Percentiles rank a stretch among this genome's conserved stretches.
Conservation (phyloP, 1,140 invertebrate genomes). For the Galendromus occidentalis region DNA sequence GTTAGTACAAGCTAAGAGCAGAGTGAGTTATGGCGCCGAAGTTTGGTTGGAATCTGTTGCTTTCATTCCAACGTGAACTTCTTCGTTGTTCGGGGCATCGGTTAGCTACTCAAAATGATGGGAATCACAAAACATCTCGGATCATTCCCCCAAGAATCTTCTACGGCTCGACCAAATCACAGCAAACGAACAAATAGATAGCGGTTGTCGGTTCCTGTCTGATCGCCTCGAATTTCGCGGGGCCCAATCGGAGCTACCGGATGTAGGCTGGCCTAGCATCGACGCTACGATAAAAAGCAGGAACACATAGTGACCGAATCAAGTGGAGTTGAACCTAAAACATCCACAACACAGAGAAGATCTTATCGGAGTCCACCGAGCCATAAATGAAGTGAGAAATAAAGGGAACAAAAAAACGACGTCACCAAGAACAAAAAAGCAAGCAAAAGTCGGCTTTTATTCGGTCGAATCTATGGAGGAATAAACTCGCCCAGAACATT, state of each 20-base stretch:
- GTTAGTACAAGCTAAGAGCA: neutral
- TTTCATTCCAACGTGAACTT: neutral
- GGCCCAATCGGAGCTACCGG: neutral
- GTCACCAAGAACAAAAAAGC: too few species aligned
- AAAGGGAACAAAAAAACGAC: too few species aligned
- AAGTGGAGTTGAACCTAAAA: neutral
- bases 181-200: neutral
- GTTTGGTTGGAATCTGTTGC: neutral
- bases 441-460: too few species aligned
- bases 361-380: neutral
- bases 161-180: neutral
- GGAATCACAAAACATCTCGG: neutral
- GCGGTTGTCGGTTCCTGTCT: neutral
- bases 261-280: neutral
- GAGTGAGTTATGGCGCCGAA: neutral
- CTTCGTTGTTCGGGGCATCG: neutral
- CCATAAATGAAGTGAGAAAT: too few species aligned
- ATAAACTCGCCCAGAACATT: too few species aligned
- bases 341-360: neutral
- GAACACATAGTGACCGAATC: neutral
- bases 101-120: neutral
- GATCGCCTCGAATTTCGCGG: neutral
- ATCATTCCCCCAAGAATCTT: neutral
- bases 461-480: too few species aligned
- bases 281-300: neutral